A percentile compares a stretch with the other conserved stretches of the same genome.
These are phyloP conservation scores for Hylaeus anthracinus DNA, from an alignment of 1,140 invertebrate species.

Conservation along the genomic window DNA sequence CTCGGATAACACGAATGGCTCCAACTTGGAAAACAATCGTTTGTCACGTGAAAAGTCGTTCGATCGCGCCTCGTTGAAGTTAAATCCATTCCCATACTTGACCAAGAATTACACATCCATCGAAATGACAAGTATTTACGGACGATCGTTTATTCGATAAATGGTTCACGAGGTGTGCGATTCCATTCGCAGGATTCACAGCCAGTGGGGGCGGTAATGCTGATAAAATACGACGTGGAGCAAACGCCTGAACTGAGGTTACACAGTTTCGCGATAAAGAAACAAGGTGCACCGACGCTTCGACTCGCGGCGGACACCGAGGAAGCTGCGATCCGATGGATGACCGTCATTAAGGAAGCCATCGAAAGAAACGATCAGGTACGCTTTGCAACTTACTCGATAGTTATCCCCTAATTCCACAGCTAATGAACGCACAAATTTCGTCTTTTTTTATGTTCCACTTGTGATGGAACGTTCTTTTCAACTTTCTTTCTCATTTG, in stretches of 20 bases:
- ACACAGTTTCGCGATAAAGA: slow-evolving; percentile 87
- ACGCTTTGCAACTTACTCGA: background rate
- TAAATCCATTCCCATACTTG: background rate
- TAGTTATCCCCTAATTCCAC: background rate
- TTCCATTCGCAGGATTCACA: slow-evolving; percentile 86
- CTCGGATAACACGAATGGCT: background rate
- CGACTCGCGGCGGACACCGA: slow-evolving; percentile 91
- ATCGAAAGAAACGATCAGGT: slow-evolving; percentile 85
- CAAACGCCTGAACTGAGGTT: slow-evolving; percentile 84
- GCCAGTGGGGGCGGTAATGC: slow-evolving; percentile 93
- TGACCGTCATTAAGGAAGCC: slow-evolving; percentile 86
- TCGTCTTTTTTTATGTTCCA: too few relatives aligned
- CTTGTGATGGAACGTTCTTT: too few relatives aligned
- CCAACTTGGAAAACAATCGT: background rate
- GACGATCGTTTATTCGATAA: background rate
- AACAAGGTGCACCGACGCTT: slow-evolving; percentile 88
- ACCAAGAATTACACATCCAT: background rate
- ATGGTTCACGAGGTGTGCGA: slow-evolving; percentile 6
- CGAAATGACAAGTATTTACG: background rate
- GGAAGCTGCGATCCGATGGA: slow-evolving; percentile 88
- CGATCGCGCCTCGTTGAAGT: background rate
- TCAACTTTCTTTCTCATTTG: too few relatives aligned
- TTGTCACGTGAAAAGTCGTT: background rate
- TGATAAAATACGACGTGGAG: slow-evolving; percentile 90
- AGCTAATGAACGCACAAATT: too few relatives aligned